Base-by-base conservation (phyloP, 2,113 vertebrate species). In the Anhinga rufa region DNA sequence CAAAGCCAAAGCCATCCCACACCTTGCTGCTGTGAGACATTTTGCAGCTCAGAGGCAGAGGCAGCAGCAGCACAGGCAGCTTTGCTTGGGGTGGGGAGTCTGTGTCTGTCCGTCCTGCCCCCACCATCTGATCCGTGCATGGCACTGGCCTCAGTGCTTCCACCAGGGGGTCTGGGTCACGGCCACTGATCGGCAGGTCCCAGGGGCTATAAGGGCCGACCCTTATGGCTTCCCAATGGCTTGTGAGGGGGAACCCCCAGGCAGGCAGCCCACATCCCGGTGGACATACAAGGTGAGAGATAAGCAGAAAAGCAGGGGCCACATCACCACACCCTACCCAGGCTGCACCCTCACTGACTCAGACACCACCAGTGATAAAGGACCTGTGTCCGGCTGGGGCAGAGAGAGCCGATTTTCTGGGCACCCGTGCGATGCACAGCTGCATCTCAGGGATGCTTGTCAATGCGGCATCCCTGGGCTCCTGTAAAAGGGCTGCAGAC, bases 241-340 rank as follows among this genome's bases (percentile, higher is more conserved):
- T 24, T 1, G 0, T 0, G 7, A 54, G 51, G 1, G 1, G 15
- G 42, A 28, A 19, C 28, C 24, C 44, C 65, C 0, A 0, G 42
- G 38, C 4, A 4, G 48, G 38, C 55, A 71, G 19, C 40, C 71
- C 2, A 0, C 0, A 9, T 17, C 55, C 36, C 11, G 0, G 9
- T 2, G 1, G 44, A 36, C 36, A 17, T 1, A 0, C 40, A 57
- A 24, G 62, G 77, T 3, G 5, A 85, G 46, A 70, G 21, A 42
- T 5, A 49, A 32, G 58, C 0, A 0, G 57, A 69, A 92, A 72
- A 3, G 1, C 57, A 5, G 29, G 29, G 68, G 11, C 38, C 4
- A 4, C 71, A 15, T 34, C 64, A 54, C 17, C 31, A 14, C 55
- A 54, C 40, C 18, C 54, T 0, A 0, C 61, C 25, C 1, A 3